Evolutionary conservation across 1,140 invertebrate species (phyloP).

Genomic region (Sipha flava): DNA sequence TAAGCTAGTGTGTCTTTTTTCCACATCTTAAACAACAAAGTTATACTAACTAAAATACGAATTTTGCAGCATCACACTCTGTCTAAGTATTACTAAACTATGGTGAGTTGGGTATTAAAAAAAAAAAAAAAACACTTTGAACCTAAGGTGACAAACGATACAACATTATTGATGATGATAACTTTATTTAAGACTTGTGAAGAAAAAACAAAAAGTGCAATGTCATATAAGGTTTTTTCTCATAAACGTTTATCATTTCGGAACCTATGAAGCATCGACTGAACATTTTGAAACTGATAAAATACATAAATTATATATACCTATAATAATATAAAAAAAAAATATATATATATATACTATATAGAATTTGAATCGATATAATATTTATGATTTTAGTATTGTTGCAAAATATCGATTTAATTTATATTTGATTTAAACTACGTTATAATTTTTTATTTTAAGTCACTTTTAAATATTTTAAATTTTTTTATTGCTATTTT

Average conservation of each 20-base stretch:
- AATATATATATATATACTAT: no score
- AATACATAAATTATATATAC: background rate
- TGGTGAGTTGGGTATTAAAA: background rate
- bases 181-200: background rate
- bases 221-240: background rate
- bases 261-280: no score
- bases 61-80: background rate
- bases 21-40: slow-evolving; percentile 10
- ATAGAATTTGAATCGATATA: no score
- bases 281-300: no score
- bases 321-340: no score
- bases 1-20: background rate
- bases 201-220: background rate
- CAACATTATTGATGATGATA: background rate
- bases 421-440: no score
- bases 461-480: no score
- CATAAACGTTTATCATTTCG: background rate
- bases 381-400: no score
- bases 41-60: background rate
- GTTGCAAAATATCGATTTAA: no score
- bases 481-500: no score
- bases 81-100: background rate
- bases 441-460: no score
- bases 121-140: background rate
- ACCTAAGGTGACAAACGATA: background rate